Base-by-base conservation (phyloP, 2,113 vertebrate genomes). In the Thinocorus orbignyianus region DNA sequence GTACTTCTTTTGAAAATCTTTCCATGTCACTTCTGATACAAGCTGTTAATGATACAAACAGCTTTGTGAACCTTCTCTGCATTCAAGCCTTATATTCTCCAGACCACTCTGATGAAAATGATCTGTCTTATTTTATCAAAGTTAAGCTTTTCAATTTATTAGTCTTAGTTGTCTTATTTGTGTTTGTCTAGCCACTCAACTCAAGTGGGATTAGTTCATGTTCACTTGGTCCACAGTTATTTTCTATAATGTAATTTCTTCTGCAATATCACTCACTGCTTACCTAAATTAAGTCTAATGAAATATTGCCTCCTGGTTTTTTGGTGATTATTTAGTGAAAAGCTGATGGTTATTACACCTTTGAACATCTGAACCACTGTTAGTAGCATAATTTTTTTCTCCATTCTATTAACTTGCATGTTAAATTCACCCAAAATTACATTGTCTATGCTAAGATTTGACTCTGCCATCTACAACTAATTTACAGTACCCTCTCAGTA, bases 41-140 rank as follows among this genome's bases (percentile, higher is more conserved):
- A 92, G 80, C 30, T 76, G 33, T 48, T 80, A 90, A 86, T 51
- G 62, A 70, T 37, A 46, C 11, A 73, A 87, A 57, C 14, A 61
- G 44, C 30, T 93, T 83, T 78, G 46, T 62, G n/a, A 78, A n/a
- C 33, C 20, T 93, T 33, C 60, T 88, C 46, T 92, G 54, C 33
- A 70, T 52, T 73, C 72, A 81, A 41, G 17, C 15, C 14, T 49
- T 83, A 10, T 42, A 41, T 49, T 86, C 23, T 83, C 23, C 80
- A 58, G 25, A 17, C 28, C 13, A 58, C 18, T 13, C 79, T 74
- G 64, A 78, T 3, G 6, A 92, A 92, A 92, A 58, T 51, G 1
- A 83, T 77, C 86, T 88, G 23, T 44, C 51, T 86, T 70, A 69
- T 82, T 91, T 91, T 79, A 93, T 83, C 76, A 90, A 62, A 86